phyloP scores from a whole-genome alignment of 2,797 vertebrate species.

The Orestias chungarensis region DNA sequence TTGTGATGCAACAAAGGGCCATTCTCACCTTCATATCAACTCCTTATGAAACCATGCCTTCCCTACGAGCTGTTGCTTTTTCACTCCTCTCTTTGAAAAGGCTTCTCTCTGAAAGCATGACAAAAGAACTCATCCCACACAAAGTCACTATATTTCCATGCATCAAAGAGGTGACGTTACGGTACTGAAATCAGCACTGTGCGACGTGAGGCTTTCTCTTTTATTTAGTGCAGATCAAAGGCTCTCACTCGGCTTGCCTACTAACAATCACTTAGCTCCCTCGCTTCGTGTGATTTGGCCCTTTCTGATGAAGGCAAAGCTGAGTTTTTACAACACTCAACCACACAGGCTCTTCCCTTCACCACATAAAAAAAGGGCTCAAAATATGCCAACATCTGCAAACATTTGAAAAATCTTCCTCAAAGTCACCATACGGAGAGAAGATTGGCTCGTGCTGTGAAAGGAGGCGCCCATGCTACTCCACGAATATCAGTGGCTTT shows the following conservation, averaged over 20 bases:
- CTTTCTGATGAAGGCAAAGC: constrained; percentile 73
- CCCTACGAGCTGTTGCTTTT: constrained; percentile 62
- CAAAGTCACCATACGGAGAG: constrained; percentile 67
- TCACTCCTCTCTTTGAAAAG: constrained; percentile 70
- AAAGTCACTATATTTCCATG: constrained; percentile 77
- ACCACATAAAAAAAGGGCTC: constrained; percentile 78
- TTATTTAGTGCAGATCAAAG: constrained; percentile 79
- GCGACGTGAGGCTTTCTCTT: constrained; percentile 75
- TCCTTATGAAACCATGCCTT: constrained; percentile 70
- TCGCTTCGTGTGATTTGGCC: constrained; percentile 74
- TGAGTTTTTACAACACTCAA: constrained; percentile 76
- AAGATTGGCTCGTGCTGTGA: constrained; percentile 61
- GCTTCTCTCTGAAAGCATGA: constrained; percentile 76
- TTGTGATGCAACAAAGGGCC: constrained; percentile 65
- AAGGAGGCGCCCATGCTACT: constrained; percentile 62
- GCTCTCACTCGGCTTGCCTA: constrained; percentile 70
- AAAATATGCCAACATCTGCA: constrained; percentile 84
- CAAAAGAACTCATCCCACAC: constrained; percentile 79
- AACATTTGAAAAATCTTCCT: constrained; percentile 83
- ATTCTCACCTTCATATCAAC: constrained; percentile 66
- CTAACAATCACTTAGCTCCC: constrained; percentile 77
- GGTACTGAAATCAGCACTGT: constrained; percentile 74
- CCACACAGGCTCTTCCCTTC: constrained; percentile 73
- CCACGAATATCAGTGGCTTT: constrained; percentile 54
- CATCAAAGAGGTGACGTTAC: constrained; percentile 80